Conservation (phyloP, 2,888 invertebrate genomes). For the Rambutsinella grinnellia region DNA sequence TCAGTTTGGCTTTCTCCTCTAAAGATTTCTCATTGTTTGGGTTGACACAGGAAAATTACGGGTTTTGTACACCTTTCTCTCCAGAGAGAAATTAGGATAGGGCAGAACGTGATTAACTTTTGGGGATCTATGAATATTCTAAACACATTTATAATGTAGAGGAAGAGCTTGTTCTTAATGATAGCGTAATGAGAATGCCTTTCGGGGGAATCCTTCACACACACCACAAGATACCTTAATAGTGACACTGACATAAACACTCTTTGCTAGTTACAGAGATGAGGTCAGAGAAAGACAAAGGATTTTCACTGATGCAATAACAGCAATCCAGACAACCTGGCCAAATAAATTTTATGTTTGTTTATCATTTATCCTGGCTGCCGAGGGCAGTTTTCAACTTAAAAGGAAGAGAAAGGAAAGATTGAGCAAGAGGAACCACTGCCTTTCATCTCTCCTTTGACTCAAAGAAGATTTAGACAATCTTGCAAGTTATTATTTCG, state of each 20-base stretch:
- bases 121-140: no score
- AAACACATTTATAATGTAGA: no score
- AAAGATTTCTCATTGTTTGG: conserved; percentile 1
- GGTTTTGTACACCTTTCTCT: not conserved
- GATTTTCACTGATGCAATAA: no score
- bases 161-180: not conserved
- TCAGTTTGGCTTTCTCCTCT: conserved; percentile 7
- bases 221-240: conserved; percentile 9
- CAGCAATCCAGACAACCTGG: no score
- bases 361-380: no score
- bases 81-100: not conserved
- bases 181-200: conserved; percentile 5
- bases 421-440: no score
- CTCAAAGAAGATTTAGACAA: no score
- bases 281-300: not conserved
- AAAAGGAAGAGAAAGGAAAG: no score
- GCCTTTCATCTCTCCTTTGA: no score
- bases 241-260: not conserved
- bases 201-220: conserved; percentile 19
- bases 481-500: no score
- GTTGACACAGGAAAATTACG: not conserved
- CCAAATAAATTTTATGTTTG: no score
- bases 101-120: not conserved
- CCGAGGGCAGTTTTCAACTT: no score
- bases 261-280: not conserved